Conservation (phyloP, 2,797 vertebrate species). For the Acrocephalus scirpaceus region DNA sequence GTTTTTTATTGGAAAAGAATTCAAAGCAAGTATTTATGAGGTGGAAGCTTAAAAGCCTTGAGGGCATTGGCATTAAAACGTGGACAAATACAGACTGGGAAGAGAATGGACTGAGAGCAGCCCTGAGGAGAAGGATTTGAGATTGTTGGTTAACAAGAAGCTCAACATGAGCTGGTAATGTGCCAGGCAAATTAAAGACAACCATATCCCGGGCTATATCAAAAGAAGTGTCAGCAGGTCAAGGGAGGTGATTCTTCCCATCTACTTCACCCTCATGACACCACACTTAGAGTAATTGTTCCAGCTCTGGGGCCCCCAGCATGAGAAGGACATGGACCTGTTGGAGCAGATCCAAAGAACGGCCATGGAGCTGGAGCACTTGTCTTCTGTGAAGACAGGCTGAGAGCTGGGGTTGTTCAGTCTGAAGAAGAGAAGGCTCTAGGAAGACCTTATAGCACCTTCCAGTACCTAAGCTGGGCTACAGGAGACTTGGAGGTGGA, state of each 20-base stretch:
- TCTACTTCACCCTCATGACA: not conserved
- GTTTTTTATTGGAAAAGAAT: slow-evolving; percentile 19
- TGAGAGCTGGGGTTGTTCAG: not conserved
- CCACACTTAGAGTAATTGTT: not conserved
- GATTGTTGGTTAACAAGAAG: not conserved
- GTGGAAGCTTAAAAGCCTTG: not conserved
- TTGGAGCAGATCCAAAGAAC: not conserved
- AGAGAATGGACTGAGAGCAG: not conserved
- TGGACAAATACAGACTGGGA: not conserved
- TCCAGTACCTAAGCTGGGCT: not conserved
- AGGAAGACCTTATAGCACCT: not conserved
- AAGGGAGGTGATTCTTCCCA: not conserved
- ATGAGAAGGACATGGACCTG: not conserved
- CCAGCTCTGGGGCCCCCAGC: not conserved
- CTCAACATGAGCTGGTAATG: not conserved
- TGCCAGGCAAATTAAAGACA: not conserved
- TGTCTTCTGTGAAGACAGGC: not conserved
- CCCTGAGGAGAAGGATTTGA: not conserved
- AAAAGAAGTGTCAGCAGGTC: not conserved
- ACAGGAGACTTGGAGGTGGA: rapidly evolving
- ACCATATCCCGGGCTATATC: not conserved
- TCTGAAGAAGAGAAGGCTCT: not conserved
- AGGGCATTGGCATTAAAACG: not conserved
- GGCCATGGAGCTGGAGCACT: not conserved
- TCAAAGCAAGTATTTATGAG: not conserved